These are phyloP conservation scores for Chymomyza caudatula DNA, from an alignment of 2,888 invertebrate genomes.

Conservation along the genomic window DNA sequence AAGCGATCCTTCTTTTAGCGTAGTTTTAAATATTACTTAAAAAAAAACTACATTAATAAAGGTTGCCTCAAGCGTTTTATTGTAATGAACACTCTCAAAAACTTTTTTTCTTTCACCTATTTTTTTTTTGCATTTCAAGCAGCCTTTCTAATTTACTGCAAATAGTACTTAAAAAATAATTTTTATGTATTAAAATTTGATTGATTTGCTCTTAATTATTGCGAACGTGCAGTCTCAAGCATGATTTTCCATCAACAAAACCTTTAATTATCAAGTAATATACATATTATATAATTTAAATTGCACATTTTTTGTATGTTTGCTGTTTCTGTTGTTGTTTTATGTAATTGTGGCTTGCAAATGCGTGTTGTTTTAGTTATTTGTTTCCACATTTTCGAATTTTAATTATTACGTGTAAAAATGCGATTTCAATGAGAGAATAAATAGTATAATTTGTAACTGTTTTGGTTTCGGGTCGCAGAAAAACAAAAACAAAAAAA, in stretches of 20 bases:
- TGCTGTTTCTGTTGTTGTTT: too few species aligned
- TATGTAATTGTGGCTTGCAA: constrained; percentile 26
- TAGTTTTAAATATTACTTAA: too few species aligned
- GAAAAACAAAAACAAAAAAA: constrained; percentile 28
- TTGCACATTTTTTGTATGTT: constrained; percentile 11
- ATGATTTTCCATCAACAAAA: not conserved
- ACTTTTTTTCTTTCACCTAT: too few species aligned
- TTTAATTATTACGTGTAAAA: constrained; percentile 62
- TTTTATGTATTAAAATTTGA: too few species aligned
- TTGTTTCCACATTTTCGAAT: constrained; percentile 22
- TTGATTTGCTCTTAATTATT: not conserved
- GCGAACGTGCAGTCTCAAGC: not conserved
- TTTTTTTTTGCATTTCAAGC: too few species aligned
- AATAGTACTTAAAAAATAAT: not conserved
- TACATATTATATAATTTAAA: not conserved
- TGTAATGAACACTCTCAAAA: too few species aligned
- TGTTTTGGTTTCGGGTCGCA: constrained; percentile 17
- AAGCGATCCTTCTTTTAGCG: too few species aligned
- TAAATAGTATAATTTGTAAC: constrained; percentile 30
- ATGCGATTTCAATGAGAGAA: constrained; percentile 47
- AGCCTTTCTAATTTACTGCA: not conserved
- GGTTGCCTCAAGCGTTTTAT: too few species aligned
- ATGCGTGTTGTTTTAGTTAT: constrained; percentile 8
- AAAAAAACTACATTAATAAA: too few species aligned
- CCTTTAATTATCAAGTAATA: not conserved